Percentiles rank a stretch among this genome's conserved stretches.
Evolutionary conservation across 2,113 vertebrate species (phyloP).

Genomic region (Triplophysa dalaica): DNA sequence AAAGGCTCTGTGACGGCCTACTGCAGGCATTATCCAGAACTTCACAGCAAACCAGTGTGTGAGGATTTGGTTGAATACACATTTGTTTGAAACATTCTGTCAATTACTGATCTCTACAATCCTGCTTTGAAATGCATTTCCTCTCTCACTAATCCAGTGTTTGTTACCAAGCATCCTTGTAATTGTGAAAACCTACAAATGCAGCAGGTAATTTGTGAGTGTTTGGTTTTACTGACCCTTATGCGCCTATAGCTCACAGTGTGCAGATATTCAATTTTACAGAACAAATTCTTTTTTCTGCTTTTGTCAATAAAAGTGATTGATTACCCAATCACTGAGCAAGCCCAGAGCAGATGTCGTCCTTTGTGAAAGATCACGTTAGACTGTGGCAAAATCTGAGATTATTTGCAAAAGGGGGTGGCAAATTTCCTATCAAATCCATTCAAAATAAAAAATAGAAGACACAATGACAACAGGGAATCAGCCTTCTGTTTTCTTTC

Average conservation of each 20-base stretch:
- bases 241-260: constrained; percentile 24
- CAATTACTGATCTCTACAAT: constrained; percentile 47
- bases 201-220: constrained; percentile 37
- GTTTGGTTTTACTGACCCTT: constrained; percentile 54
- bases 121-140: constrained; percentile 31
- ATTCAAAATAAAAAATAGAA: constrained; percentile 37
- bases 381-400: constrained; percentile 26
- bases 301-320: constrained; percentile 51
- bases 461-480: constrained; percentile 10
- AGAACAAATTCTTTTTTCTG: constrained; percentile 42
- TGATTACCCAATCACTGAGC: constrained; percentile 49
- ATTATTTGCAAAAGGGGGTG: constrained; percentile 48
- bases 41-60: constrained; percentile 12
- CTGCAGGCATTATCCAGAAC: neutral
- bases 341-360: constrained; percentile 49
- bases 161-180: constrained; percentile 35
- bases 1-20: constrained; percentile 28
- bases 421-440: constrained; percentile 48
- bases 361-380: constrained; percentile 47
- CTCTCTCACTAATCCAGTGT: constrained; percentile 19
- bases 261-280: constrained; percentile 41
- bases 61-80: constrained; percentile 19
- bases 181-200: constrained; percentile 36
- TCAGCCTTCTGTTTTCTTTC: constrained; percentile 34
- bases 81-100: constrained; percentile 39